phyloP scores from a whole-genome alignment of 2,888 invertebrate species.

The Alentia gelatinosa region DNA sequence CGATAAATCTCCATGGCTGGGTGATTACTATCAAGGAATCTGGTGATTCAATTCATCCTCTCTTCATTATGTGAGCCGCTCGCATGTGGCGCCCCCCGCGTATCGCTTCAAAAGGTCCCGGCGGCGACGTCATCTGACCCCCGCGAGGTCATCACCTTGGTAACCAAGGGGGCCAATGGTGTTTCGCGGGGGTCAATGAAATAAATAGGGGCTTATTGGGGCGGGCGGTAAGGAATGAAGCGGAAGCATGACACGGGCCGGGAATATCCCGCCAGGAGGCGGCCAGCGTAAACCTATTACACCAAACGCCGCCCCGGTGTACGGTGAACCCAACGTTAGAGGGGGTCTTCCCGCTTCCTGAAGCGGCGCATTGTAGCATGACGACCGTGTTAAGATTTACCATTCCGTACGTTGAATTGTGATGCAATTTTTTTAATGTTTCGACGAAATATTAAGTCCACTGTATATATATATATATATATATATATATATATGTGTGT shows the following conservation, averaged over 20 bases:
- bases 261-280: neutral
- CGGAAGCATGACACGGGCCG: neutral
- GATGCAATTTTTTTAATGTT: too few species aligned
- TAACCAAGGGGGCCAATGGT: neutral
- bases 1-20: slow-evolving; percentile 20
- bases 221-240: neutral
- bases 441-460: too few species aligned
- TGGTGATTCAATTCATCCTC: slow-evolving; percentile 24
- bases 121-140: neutral
- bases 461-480: too few species aligned
- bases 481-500: too few species aligned
- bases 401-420: too few species aligned
- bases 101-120: slow-evolving; percentile 24
- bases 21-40: slow-evolving; percentile 2
- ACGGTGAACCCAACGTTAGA: too few species aligned
- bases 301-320: too few species aligned
- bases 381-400: too few species aligned
- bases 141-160: neutral
- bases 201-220: slow-evolving; percentile 37
- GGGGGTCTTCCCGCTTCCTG: too few species aligned
- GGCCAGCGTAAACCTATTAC: neutral
- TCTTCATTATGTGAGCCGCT: neutral
- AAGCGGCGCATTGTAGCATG: too few species aligned
- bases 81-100: neutral
- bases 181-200: slow-evolving; percentile 8